A percentile compares a stretch with the other conserved stretches of the same genome.
phyloP scores from a whole-genome alignment of 2,113 vertebrate genomes.

The Heterotilapia buettikoferi region DNA sequence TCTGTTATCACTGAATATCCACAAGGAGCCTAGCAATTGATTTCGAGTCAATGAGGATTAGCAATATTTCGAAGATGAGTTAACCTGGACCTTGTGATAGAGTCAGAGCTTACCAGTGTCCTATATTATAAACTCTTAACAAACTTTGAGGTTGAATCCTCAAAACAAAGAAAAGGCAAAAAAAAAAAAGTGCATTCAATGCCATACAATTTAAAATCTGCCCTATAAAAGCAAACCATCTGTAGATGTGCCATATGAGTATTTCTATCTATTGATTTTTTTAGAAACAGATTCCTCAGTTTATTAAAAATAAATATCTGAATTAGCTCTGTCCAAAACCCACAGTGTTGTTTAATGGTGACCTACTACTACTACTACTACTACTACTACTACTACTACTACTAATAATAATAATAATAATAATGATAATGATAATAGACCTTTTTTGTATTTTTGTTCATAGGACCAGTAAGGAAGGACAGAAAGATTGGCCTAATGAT shows the following conservation, averaged over 20 bases:
- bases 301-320: background rate
- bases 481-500: background rate
- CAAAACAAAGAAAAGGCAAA: background rate
- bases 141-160: background rate
- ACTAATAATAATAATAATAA: background rate
- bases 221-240: background rate
- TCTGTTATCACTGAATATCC: background rate
- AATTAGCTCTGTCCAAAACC: background rate
- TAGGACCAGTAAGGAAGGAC: background rate
- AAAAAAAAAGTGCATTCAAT: background rate
- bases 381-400: rapidly evolving
- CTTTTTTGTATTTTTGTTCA: background rate
- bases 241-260: background rate
- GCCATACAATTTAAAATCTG: background rate
- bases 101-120: background rate
- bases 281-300: background rate
- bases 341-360: background rate
- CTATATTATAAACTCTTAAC: background rate
- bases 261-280: background rate
- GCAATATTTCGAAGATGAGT: background rate
- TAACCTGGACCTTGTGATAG: background rate
- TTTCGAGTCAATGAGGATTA: background rate
- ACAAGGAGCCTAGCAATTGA: background rate
- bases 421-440: background rate
- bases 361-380: background rate